Percentiles rank a stretch among this genome's conserved stretches.
Conservation (phyloP, 2,113 vertebrate genomes). For the Ginglymostoma cirratum region DNA sequence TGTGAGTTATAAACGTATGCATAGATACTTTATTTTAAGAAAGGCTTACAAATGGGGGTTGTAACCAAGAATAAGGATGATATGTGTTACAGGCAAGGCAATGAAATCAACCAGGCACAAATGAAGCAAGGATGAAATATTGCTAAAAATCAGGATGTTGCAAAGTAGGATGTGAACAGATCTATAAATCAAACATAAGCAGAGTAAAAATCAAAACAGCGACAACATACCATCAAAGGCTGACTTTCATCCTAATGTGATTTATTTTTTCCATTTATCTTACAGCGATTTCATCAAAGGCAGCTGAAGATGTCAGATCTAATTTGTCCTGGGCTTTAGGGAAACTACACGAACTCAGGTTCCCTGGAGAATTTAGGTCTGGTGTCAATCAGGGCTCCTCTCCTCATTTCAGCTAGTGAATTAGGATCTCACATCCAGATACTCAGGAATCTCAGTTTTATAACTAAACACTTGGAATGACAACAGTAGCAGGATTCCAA, state of each 20-base stretch:
- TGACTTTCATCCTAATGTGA: neutral
- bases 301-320: neutral
- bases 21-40: neutral
- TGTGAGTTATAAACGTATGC: neutral
- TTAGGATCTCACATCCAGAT: neutral
- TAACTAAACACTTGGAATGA: neutral
- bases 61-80: neutral
- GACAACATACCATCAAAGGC: neutral
- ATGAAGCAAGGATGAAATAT: neutral
- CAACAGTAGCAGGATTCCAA: neutral
- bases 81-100: neutral
- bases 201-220: neutral
- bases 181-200: neutral
- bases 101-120: neutral
- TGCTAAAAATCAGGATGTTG: neutral
- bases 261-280: constrained; percentile 11
- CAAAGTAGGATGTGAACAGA: neutral
- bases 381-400: neutral
- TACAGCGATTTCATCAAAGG: neutral
- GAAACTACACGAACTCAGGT: neutral
- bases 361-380: neutral
- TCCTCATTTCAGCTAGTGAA: neutral
- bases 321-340: neutral
- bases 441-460: neutral
- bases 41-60: neutral